These are phyloP conservation scores for Thalassaphorura encarpata DNA, from an alignment of 1,140 invertebrate genomes.

Conservation along the genomic window DNA sequence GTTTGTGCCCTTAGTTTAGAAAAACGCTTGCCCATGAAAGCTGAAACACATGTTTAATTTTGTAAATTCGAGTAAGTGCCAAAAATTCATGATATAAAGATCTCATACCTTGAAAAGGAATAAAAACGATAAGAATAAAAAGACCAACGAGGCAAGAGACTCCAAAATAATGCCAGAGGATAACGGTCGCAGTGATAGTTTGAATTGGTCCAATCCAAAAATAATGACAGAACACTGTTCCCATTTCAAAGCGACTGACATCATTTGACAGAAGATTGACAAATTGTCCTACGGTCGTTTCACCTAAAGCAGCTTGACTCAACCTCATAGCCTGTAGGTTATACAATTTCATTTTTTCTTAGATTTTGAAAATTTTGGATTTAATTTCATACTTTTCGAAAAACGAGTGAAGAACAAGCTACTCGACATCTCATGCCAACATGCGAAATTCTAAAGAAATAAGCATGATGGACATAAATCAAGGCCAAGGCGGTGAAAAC, in stretches of 20 bases:
- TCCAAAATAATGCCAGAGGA: slow-evolving; percentile 43
- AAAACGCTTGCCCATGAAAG: slow-evolving; percentile 39
- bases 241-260: slow-evolving; percentile 41
- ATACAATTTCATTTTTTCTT: too few relatives aligned
- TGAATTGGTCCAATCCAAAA: slow-evolving; percentile 45
- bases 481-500: too few relatives aligned
- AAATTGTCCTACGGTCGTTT: slow-evolving; percentile 49
- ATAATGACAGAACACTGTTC: slow-evolving; percentile 38
- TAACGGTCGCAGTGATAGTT: slow-evolving; percentile 37
- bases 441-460: too few relatives aligned
- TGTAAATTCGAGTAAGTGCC: slow-evolving; percentile 3
- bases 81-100: not conserved
- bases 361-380: too few relatives aligned
- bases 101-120: slow-evolving; percentile 43
- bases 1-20: slow-evolving; percentile 36
- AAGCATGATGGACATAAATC: too few relatives aligned
- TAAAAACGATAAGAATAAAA: slow-evolving; percentile 41
- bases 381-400: slow-evolving; percentile 23
- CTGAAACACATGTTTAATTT: too few relatives aligned
- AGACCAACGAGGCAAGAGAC: slow-evolving; percentile 43
- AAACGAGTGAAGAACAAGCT: slow-evolving; percentile 60
- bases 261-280: slow-evolving; percentile 51
- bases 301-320: slow-evolving; percentile 38
- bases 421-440: slow-evolving; percentile 69
- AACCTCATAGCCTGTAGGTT: too few relatives aligned